Percentiles rank a stretch among this genome's conserved stretches.
phyloP scores from a whole-genome alignment of 2,888 invertebrate species.

The Serripes groenlandicus region DNA sequence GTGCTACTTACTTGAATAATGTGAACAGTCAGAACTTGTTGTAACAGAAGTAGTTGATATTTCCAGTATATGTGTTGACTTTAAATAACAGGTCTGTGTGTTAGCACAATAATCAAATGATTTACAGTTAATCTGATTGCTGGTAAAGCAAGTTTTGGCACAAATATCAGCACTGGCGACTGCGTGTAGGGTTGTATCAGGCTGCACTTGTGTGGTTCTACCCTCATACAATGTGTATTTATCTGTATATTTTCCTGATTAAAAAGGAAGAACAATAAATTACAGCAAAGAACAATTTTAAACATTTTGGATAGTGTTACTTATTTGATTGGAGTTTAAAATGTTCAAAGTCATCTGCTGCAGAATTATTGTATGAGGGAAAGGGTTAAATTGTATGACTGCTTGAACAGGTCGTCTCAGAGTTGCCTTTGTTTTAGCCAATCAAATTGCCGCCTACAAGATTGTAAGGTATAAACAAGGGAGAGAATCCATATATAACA shows the following conservation, averaged over 20 bases:
- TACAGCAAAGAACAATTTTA: not conserved
- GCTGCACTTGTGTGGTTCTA: slow-evolving; percentile 32
- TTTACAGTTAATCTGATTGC: slow-evolving; percentile 41
- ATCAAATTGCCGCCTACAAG: too few relatives aligned
- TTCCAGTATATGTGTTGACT: slow-evolving; percentile 54
- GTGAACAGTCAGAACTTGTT: slow-evolving; percentile 43
- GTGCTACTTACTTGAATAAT: slow-evolving; percentile 65
- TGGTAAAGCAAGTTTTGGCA: slow-evolving; percentile 62
- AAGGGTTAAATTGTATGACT: too few relatives aligned
- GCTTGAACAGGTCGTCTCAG: too few relatives aligned
- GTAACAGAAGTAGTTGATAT: slow-evolving; percentile 4
- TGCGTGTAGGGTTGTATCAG: slow-evolving; percentile 44
- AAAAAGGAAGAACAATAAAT: slow-evolving; percentile 1
- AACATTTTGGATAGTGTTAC: too few relatives aligned
- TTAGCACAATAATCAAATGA: slow-evolving; percentile 67
- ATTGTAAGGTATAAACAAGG: too few relatives aligned
- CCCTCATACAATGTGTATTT: slow-evolving; percentile 66
- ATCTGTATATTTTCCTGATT: slow-evolving; percentile 71
- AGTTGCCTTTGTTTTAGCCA: too few relatives aligned
- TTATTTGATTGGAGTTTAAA: too few relatives aligned
- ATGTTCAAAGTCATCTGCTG: too few relatives aligned
- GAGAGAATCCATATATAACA: too few relatives aligned
- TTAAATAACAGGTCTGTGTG: slow-evolving; percentile 56
- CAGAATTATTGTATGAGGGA: too few relatives aligned
- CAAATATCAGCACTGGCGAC: slow-evolving; percentile 64